phyloP scores from a whole-genome alignment of 2,797 vertebrate genomes.

The Chiloscyllium punctatum region DNA sequence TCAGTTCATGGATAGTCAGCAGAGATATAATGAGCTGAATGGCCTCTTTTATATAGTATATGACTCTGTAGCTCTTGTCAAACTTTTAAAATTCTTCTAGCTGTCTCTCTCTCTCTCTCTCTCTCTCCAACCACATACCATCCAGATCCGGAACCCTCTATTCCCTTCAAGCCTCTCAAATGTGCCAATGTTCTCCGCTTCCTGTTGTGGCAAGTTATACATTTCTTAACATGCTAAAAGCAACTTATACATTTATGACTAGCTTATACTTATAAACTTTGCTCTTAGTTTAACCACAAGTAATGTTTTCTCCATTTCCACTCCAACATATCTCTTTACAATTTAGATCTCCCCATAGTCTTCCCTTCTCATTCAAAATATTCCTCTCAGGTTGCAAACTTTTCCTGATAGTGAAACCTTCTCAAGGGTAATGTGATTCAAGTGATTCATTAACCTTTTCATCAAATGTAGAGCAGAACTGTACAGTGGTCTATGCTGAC shows the following conservation, averaged over 20 bases:
- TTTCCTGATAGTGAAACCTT: background rate
- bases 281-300: background rate
- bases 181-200: background rate
- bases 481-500: background rate
- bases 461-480: background rate
- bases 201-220: background rate
- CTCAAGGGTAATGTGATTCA: background rate
- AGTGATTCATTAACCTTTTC: background rate
- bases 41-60: no score
- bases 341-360: background rate
- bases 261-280: no score
- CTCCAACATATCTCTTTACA: background rate
- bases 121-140: no score
- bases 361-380: background rate
- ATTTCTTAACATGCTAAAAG: background rate
- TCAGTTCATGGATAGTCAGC: no score
- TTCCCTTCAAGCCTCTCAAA: background rate
- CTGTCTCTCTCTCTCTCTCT: no score
- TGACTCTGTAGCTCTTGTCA: no score
- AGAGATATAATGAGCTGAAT: no score
- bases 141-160: no score
- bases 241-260: background rate
- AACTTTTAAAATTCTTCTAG: no score
- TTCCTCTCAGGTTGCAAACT: background rate
- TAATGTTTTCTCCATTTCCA: background rate